Conservation (phyloP, 1,140 invertebrate genomes). For the Kradibia gibbosae region DNA sequence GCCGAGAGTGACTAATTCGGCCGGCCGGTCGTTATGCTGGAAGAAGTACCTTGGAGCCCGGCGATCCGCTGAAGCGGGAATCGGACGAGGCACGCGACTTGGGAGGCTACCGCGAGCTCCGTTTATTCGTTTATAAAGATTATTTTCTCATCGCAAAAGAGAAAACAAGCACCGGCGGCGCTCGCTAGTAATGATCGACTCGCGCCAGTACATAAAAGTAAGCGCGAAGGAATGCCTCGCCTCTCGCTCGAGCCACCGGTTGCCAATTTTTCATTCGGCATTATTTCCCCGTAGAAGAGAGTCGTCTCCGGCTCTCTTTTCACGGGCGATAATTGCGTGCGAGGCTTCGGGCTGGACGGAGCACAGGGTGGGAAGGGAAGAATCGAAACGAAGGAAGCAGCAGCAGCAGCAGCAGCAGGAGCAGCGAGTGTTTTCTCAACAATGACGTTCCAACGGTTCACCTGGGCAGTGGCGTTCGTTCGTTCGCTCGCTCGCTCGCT, state of each 20-base stretch:
- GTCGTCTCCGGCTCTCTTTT: neutral
- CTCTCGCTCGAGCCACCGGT: neutral
- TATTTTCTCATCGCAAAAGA: constrained; percentile 19
- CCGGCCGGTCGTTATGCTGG: too few species aligned
- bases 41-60: too few species aligned
- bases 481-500: constrained; percentile 55
- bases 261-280: constrained; percentile 5
- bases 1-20: too few species aligned
- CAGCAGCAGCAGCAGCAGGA: neutral
- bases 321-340: too few species aligned
- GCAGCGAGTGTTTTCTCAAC: constrained; percentile 58
- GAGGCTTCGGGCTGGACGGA: neutral
- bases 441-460: constrained; percentile 60
- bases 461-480: constrained; percentile 53
- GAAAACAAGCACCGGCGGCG: neutral
- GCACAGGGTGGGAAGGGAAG: neutral
- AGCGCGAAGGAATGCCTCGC: constrained; percentile 9
- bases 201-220: constrained; percentile 14
- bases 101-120: neutral
- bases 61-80: neutral
- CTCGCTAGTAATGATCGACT: neutral
- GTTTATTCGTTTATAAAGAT: neutral
- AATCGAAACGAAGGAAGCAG: neutral
- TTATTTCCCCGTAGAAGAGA: neutral
- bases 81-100: neutral